Evolutionary conservation across 2,797 vertebrate species (phyloP).

Genomic region (Microhierax caerulescens): DNA sequence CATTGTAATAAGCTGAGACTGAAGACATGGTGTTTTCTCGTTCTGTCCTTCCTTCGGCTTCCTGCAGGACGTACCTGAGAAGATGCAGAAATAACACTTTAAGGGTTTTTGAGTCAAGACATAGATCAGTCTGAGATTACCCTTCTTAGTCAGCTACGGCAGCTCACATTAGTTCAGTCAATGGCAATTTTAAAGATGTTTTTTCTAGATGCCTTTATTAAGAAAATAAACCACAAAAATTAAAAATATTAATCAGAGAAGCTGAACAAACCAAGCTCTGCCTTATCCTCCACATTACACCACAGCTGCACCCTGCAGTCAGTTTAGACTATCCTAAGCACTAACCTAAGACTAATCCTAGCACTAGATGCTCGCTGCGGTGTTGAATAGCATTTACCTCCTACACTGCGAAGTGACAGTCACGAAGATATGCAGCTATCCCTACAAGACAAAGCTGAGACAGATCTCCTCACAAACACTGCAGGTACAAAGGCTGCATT

Average conservation of each 20-base stretch:
- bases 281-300: background rate
- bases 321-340: too few species aligned
- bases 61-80: conserved; percentile 69
- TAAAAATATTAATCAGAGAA: background rate
- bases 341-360: too few species aligned
- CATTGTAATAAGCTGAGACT: conserved; percentile 85
- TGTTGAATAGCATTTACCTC: background rate
- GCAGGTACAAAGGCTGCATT: background rate
- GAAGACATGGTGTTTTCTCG: conserved; percentile 78
- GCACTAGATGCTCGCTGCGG: background rate
- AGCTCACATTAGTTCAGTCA: background rate
- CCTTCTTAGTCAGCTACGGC: background rate
- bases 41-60: conserved; percentile 23
- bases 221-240: background rate
- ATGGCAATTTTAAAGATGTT: accelerated
- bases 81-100: background rate
- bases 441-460: background rate
- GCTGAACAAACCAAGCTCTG: background rate
- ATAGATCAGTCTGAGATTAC: background rate
- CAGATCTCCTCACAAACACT: background rate
- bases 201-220: background rate
- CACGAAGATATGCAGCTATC: background rate
- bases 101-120: background rate
- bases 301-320: background rate
- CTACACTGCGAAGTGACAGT: background rate